Conservation (phyloP, 2,797 vertebrate genomes). For the Coregonus sp. region DNA sequence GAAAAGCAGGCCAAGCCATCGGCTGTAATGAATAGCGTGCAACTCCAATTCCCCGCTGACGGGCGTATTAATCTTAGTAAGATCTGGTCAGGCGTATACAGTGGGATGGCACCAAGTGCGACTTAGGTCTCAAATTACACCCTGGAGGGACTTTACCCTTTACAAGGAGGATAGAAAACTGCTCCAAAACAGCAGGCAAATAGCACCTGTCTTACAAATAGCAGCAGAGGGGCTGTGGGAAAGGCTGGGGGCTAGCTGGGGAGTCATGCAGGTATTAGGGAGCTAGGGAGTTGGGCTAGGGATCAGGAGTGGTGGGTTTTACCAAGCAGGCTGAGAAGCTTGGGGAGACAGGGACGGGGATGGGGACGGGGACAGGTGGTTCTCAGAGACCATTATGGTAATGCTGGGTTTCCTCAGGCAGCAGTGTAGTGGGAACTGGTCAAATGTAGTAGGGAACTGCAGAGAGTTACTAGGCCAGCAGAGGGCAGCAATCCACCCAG, state of each 20-base stretch:
- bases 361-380: conserved; percentile 21
- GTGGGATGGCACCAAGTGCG: conserved; percentile 33
- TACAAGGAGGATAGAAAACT: conserved; percentile 45
- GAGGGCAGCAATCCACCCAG: conserved; percentile 7
- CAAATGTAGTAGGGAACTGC: conserved; percentile 19
- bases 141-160: conserved; percentile 61
- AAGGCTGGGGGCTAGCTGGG: conserved; percentile 33
- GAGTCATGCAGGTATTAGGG: conserved; percentile 20
- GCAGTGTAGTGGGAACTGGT: conserved; percentile 41
- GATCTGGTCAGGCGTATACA: conserved; percentile 53
- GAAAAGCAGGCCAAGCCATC: conserved; percentile 38
- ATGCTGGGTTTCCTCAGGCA: conserved; percentile 56
- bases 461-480: not conserved
- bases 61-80: conserved; percentile 67
- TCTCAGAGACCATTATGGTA: conserved; percentile 56
- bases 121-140: conserved; percentile 57
- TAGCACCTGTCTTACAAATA: conserved; percentile 50
- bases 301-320: conserved; percentile 42
- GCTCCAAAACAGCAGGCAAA: conserved; percentile 38
- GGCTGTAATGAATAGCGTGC: conserved; percentile 47
- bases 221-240: conserved; percentile 10
- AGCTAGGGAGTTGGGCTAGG: conserved; percentile 25
- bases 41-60: conserved; percentile 50
- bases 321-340: conserved; percentile 39
- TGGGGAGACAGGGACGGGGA: conserved; percentile 11